phyloP scores from a whole-genome alignment of 2,797 vertebrate genomes.

The Oreortyx pictus region DNA sequence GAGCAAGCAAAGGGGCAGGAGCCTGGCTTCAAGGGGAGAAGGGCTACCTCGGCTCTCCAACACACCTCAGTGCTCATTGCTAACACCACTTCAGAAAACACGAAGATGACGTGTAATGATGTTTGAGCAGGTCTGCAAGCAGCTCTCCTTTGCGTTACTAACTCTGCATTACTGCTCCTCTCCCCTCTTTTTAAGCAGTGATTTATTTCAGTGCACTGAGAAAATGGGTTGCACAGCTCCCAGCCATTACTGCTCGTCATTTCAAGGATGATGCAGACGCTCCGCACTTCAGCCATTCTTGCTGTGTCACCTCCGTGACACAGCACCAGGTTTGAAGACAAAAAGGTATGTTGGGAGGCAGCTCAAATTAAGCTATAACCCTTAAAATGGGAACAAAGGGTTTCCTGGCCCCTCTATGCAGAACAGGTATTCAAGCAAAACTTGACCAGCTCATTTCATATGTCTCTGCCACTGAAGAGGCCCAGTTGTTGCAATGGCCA shows the following conservation, averaged over 20 bases:
- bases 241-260: constrained; percentile 40
- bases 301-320: constrained; percentile 28
- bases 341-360: neutral
- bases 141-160: neutral
- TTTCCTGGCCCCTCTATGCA: neutral
- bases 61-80: neutral
- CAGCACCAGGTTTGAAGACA: constrained; percentile 9
- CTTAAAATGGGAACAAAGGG: constrained; percentile 20
- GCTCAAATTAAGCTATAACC: constrained; percentile 23
- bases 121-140: neutral
- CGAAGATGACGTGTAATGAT: neutral
- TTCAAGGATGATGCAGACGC: constrained; percentile 16
- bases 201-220: constrained; percentile 6
- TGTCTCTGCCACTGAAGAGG: neutral
- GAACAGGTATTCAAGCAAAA: neutral
- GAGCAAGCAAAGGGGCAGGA: neutral
- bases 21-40: neutral
- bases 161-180: neutral
- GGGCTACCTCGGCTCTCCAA: neutral
- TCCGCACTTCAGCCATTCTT: constrained; percentile 26
- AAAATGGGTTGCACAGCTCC: constrained; percentile 37
- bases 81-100: neutral
- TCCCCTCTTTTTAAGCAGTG: neutral
- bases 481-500: neutral
- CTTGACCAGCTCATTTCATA: neutral